Evolutionary conservation across 2,797 vertebrate genomes (phyloP).

Genomic region (Platyrinchus mystaceus): DNA sequence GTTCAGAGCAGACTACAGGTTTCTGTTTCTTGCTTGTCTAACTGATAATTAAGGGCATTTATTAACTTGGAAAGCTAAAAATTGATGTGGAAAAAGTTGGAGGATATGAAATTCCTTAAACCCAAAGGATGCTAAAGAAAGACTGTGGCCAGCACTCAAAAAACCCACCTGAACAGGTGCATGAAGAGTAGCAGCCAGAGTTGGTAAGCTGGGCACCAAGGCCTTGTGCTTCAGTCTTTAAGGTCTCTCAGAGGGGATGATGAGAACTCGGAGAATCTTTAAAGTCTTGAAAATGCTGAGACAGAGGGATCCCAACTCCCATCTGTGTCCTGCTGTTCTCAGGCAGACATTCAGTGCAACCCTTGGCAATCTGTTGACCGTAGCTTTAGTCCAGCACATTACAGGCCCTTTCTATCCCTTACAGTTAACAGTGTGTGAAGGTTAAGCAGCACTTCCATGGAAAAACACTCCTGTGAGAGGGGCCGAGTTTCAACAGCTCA

Average conservation of each 20-base stretch:
- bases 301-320: background rate
- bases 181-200: background rate
- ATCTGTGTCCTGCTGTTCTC: background rate
- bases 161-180: background rate
- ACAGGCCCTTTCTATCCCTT: background rate
- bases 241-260: background rate
- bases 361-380: background rate
- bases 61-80: background rate
- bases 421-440: accelerated
- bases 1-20: background rate
- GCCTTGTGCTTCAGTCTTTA: background rate
- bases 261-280: background rate
- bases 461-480: background rate
- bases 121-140: background rate
- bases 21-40: background rate
- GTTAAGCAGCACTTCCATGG: background rate
- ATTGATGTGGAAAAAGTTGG: background rate
- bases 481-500: background rate
- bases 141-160: background rate
- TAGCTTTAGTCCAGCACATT: background rate
- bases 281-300: background rate
- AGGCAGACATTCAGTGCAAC: background rate
- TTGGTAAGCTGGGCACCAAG: background rate
- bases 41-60: background rate
- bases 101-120: background rate